A percentile compares a stretch with the other conserved stretches of the same genome.
phyloP scores from a whole-genome alignment of 2,797 vertebrate species.

The Bucorvus abyssinicus region DNA sequence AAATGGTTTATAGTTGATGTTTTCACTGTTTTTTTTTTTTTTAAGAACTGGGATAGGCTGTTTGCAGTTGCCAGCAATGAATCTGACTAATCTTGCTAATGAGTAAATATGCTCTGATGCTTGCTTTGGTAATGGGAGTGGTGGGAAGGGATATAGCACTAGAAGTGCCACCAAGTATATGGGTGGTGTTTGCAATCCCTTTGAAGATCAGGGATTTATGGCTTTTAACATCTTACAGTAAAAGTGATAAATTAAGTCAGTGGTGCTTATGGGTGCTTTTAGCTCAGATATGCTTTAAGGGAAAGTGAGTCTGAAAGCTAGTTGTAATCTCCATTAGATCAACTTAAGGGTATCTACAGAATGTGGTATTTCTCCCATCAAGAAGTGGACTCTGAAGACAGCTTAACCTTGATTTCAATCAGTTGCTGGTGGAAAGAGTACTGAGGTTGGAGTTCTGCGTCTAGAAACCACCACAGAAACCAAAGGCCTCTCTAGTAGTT shows the following conservation, averaged over 20 bases:
- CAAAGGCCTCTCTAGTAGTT: neutral
- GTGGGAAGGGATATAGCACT: neutral
- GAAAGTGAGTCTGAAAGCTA: neutral
- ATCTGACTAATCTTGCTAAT: neutral
- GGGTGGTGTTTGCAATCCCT: neutral
- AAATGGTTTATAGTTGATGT: neutral
- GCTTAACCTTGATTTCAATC: neutral
- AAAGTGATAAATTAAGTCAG: neutral
- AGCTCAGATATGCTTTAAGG: neutral
- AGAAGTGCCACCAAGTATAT: neutral
- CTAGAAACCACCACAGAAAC: neutral
- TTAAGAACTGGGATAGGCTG: neutral
- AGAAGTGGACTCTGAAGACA: neutral
- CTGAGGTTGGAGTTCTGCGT: neutral
- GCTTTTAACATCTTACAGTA: neutral
- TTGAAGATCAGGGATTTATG: neutral
- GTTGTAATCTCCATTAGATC: neutral
- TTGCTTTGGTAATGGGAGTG: neutral
- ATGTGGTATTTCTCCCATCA: neutral
- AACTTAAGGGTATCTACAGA: neutral
- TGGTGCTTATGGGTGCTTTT: neutral
- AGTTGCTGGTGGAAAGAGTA: neutral
- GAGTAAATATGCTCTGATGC: neutral
- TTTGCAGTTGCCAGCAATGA: neutral
- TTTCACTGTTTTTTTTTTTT: neutral